Evolutionary conservation across 2,797 vertebrate species (phyloP), one percentile per base, ranked within the genome.

Genomic region (Diglossa cyanea): DNA sequence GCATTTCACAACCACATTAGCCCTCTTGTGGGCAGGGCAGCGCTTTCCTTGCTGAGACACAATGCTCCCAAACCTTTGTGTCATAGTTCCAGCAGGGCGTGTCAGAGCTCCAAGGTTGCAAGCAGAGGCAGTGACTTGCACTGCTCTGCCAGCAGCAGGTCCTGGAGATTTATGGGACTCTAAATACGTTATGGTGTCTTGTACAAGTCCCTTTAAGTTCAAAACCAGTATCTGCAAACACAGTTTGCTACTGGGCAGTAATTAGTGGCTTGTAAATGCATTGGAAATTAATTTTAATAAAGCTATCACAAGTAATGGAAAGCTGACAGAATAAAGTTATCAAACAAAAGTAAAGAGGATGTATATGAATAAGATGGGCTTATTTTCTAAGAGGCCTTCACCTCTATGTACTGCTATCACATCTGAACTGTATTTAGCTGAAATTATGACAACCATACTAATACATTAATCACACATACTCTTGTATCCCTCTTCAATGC

Each of bases 41-140:
- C 17, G 60, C 37, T 65, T 51, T 50, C 18, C n/a, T 33, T 40
- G 53, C 8, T 45, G 23, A 48, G 23, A 19, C 4, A 7, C 8
- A 2, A 26, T 61, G 24, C 12, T 92, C 24, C 26, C 42, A 24
- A 14, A 40, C 4, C 10, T 55, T 15, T 19, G 17, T 8, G 1
- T n/a, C 47, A 6, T 0, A 3, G 28, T 10, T 90, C 50, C 40
- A 66, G 57, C 20, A 71, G 28, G 3, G 13, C 0, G 0, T 18
- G 23, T 44, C 75, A 57, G 26, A 50, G 18, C 16, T 71, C 15
- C 40, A 14, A 33, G 21, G 12, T 0, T 75, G 45, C 18, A 33
- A 55, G 31, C 7, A 83, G 28, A 51, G 25, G 23, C 10, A 54
- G 42, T 18, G 57, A 11, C 16, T 61, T 37, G 31, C 9, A 6